Evolutionary conservation across 2,888 invertebrate genomes (phyloP), one percentile per base, ranked within the genome.

Genomic region (Rhorus exstirpatorius): DNA sequence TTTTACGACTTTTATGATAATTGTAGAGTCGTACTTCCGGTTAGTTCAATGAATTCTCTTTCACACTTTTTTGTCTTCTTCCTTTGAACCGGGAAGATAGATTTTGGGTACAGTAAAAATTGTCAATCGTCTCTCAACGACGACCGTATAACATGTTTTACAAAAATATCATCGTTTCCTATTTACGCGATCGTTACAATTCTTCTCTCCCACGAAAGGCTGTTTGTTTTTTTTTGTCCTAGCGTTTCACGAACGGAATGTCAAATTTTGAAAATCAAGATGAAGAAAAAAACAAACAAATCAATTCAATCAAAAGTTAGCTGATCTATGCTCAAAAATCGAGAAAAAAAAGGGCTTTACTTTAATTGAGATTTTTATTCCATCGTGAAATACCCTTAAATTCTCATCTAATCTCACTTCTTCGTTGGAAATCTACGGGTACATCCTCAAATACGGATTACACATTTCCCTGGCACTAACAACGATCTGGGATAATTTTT

Each of bases 91-190:
- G 61, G 21, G 55, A 67, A 74, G 70, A 44, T 55, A 70, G 8
- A 72, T 71, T 75, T 61, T 55, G n/a, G 46, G 44, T 72, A 70
- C 67, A 44, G 60, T 65, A 77, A 74, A 79, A 79, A 67, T 49
- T 74, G 71, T 81, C 21, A 75, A 77, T 72, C 46, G 35, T n/a
- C n/a, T 76, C 60, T 78, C 41, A 77, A 71, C 75, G 63, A 75
- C 87, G 86, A 87, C 84, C 87, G 86, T 87, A 83, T 88, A 88
- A 61, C 86, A 87, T 84, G 85, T 81, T 87, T 84, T 88, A 88
- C 85, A 88, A 88, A 88, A 88, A 88, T 88, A 88, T 85, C 85
- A 82, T 79, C 82, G 82, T 81, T 38, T 41, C 63, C 63, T 44
- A 41, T 67, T 61, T 35, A 31, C 77, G 67, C 19, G 74, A 61